These are phyloP conservation scores for Tetrao urogallus DNA, from an alignment of 2,113 vertebrate species.

Conservation along the genomic window DNA sequence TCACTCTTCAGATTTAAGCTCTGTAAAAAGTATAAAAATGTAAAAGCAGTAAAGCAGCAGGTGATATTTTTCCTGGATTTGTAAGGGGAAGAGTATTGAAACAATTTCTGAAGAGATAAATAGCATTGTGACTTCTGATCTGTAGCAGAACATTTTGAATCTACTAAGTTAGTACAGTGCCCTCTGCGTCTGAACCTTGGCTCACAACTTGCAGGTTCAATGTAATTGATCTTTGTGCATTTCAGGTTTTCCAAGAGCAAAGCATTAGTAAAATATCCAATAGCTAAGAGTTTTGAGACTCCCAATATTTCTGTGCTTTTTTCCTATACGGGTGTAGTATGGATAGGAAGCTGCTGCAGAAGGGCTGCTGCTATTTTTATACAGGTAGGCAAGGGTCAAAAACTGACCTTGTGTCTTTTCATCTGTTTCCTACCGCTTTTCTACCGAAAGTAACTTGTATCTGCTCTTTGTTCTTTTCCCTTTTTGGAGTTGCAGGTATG, in stretches of 20 bases:
- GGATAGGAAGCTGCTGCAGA: not conserved
- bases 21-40: not conserved
- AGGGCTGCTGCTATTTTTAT: not conserved
- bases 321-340: not conserved
- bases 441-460: not conserved
- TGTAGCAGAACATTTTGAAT: not conserved
- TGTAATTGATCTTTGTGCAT: not conserved
- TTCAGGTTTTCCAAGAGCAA: slow-evolving; percentile 8
- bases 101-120: not conserved
- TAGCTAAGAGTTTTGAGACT: not conserved
- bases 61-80: not conserved
- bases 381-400: not conserved
- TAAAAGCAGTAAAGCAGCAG: not conserved
- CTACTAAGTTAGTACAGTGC: not conserved
- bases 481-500: not conserved
- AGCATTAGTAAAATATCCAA: not conserved
- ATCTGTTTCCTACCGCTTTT: not conserved
- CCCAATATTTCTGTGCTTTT: not conserved
- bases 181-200: not conserved
- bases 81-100: not conserved
- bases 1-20: not conserved
- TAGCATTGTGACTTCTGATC: not conserved
- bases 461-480: not conserved
- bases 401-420: not conserved
- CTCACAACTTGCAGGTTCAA: not conserved